Base-by-base conservation (phyloP, 1,140 invertebrate genomes). In the Rhopalosiphum maidis region DNA sequence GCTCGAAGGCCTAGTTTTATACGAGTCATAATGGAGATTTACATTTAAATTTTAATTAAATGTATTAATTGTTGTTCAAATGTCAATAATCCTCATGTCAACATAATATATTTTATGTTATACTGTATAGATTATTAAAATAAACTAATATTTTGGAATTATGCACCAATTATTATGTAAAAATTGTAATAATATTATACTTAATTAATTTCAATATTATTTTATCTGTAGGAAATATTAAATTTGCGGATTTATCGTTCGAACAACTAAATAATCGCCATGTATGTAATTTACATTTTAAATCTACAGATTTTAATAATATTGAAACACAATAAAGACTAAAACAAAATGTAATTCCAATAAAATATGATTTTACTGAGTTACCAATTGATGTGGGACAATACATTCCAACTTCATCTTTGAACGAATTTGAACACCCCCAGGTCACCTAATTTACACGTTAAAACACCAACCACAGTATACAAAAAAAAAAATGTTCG, bases 221-320 rank as follows among this genome's bases (percentile, higher is more conserved):
- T 46, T 46, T 46, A 46, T 4, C 77, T 82, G 77, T 82, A 37
- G n/a, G 77, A 18, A 82, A 68, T 68, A 68, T 82, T n/a, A 82
- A 37, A 37, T 37, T 37, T 0, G 37, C 37, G 37, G 37, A 37
- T 37, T 37, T 37, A 37, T 37, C 37, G 37, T 15, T 82, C 2
- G n/a, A 82, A 82, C 77, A 82, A 82, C 77, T 82, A 1, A 82
- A 82, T 68, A 82, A 82, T n/a, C 77, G n/a, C 77, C n/a, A 82
- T 37, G 77, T 82, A 82, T 82, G n/a, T 37, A 82, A 37, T 41
- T 83, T 83, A 41, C n/a, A 83, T 41, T 83, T 41, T 83, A 83
- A 83, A 23, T 37, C 35, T 37, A 41, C 37, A 37, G 82, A 83
- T 83, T 83, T 83, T 83, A 83, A 83, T 83, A 83, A 83, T 83